Evolutionary conservation across 1,140 invertebrate genomes (phyloP), one percentile per base, ranked within the genome.

Genomic region (Aphaenogaster ashmeadi): DNA sequence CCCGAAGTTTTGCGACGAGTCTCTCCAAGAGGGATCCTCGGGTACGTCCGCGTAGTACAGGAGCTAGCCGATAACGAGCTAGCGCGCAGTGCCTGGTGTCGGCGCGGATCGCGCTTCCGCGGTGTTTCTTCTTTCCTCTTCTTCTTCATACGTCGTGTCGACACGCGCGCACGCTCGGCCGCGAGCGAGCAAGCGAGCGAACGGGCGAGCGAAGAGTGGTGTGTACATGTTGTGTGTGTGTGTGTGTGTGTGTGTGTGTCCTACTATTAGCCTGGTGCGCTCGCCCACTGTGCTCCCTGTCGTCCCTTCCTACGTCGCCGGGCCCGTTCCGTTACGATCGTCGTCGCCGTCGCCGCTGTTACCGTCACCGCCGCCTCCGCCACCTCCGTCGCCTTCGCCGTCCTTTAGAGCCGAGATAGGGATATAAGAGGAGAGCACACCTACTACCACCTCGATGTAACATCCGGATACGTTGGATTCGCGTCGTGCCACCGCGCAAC

Each of bases 51-150:
- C 56, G 77, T 78, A 56, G 67, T 79, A 90, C 89, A 74, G 67
- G 62, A 87, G 89, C 56, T 88, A 87, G 54, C 67, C 80, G 86
- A 88, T 56, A 72, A 78, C 78, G 47, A 67, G 62, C 64, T 81
- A 80, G 88, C 89, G 89, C 88, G 89, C 88, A 90, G 89, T 90
- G 81, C 86, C 79, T 75, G 79, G 79, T 90, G 88, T 87, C 88
- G 86, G 72, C 81, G 75, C 78, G 88, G 88, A 86, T 80, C 87
- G 78, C 85, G 88, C 78, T 86, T 84, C 56, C 85, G 75, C 74
- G 86, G 83, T 85, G 58, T 85, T 77, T 54, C 83, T 52, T 85
- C 56, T 64, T 54, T 85, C 72, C 56, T 77, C 47, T 54, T 78
- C 47, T 85, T 78, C 56, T 64, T 85, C 44, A 44, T 62, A 62